Percentiles rank a stretch among this genome's conserved stretches.
phyloP scores from a whole-genome alignment of 2,797 vertebrate genomes.

The Hipposideros larvatus region DNA sequence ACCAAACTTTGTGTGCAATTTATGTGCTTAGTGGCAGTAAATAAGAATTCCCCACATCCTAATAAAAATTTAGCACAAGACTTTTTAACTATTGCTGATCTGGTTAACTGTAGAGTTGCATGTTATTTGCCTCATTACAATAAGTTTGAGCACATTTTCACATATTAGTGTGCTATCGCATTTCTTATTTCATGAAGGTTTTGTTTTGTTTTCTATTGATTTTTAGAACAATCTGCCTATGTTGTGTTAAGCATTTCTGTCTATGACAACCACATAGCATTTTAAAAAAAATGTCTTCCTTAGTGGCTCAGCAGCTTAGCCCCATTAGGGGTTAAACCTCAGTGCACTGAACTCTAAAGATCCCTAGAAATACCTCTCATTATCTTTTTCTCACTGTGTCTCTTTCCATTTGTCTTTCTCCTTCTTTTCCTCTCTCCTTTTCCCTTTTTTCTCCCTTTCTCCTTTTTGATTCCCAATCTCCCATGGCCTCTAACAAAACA shows the following conservation, averaged over 20 bases:
- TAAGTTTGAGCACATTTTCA: neutral
- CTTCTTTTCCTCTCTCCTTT: neutral
- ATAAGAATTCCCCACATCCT: neutral
- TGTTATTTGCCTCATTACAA: neutral
- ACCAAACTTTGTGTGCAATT: neutral
- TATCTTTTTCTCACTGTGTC: too few species aligned
- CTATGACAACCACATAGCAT: neutral
- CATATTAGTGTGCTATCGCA: neutral
- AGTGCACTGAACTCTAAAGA: neutral
- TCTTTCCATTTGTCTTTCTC: neutral
- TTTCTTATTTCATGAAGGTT: neutral
- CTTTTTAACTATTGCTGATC: neutral
- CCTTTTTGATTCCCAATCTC: neutral
- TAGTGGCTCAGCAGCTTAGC: neutral
- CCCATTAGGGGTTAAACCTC: neutral
- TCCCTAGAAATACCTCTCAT: neutral
- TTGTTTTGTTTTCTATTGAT: neutral
- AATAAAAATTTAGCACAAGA: neutral
- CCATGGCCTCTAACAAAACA: neutral
- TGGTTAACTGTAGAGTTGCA: neutral
- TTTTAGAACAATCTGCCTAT: neutral
- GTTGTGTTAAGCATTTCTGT: neutral
- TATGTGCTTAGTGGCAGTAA: neutral
- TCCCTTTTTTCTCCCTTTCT: neutral
- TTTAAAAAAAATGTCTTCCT: neutral